phyloP scores from a whole-genome alignment of 1,140 invertebrate species.

The Lepidurus arcticus region DNA sequence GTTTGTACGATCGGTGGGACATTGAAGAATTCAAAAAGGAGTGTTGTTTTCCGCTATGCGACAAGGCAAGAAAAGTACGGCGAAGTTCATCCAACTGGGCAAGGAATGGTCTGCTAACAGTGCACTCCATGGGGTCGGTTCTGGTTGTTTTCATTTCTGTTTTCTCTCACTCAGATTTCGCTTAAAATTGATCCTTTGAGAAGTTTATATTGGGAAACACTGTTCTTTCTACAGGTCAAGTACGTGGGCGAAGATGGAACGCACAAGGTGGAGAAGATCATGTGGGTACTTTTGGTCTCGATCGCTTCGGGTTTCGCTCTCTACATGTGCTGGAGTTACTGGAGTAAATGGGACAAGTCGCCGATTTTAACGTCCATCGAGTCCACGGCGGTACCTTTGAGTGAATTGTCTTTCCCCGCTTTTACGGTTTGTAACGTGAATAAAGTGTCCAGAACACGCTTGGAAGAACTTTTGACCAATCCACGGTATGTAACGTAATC shows the following conservation, averaged over 20 bases:
- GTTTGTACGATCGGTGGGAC: too few relatives aligned
- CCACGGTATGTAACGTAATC: neutral
- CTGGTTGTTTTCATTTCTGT: neutral
- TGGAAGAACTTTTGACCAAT: conserved; percentile 14
- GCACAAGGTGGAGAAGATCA: neutral
- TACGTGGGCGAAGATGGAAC: neutral
- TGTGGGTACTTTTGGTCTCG: neutral
- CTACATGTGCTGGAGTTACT: conserved; percentile 27
- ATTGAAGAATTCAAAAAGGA: too few relatives aligned
- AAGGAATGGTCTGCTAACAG: conserved; percentile 2
- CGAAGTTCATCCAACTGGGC: neutral
- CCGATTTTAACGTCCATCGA: conserved; percentile 47
- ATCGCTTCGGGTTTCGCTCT: conserved; percentile 1
- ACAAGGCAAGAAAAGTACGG: neutral
- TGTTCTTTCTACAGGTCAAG: neutral
- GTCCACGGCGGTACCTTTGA: conserved; percentile 60
- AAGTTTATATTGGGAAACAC: neutral
- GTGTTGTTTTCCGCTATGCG: neutral
- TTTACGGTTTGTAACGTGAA: conserved; percentile 63
- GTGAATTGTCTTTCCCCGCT: conserved; percentile 63
- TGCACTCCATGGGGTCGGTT: neutral
- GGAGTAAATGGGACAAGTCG: conserved; percentile 29
- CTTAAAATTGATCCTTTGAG: too few relatives aligned
- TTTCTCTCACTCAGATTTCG: too few relatives aligned
- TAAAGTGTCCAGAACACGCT: conserved; percentile 45